Percentiles rank a stretch among this genome's conserved stretches.
These are phyloP conservation scores for Melanotaenia trifasciata DNA, from an alignment of 2,797 vertebrate species.

Conservation along the genomic window DNA sequence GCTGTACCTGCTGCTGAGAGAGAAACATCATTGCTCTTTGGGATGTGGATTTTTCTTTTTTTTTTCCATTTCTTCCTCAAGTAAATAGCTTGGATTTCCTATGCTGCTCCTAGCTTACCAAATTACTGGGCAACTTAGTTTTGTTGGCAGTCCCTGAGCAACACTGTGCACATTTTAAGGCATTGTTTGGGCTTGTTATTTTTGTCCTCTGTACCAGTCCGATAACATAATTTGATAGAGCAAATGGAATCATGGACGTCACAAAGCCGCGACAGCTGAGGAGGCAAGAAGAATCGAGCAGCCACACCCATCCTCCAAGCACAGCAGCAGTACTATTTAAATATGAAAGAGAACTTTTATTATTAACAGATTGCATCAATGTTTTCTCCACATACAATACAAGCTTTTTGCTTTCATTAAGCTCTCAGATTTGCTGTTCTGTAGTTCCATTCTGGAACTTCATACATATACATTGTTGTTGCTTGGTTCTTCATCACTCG, in stretches of 20 bases:
- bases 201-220: conserved; percentile 49
- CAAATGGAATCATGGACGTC: conserved; percentile 67
- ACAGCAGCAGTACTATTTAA: conserved; percentile 70
- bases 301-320: conserved; percentile 75
- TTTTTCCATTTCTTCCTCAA: conserved; percentile 42
- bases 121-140: conserved; percentile 51
- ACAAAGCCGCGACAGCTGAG: conserved; percentile 77
- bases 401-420: conserved; percentile 51
- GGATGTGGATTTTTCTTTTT: conserved; percentile 47
- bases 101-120: conserved; percentile 52
- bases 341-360: conserved; percentile 75
- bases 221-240: conserved; percentile 63
- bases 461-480: conserved; percentile 63
- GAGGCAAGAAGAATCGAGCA: conserved; percentile 67
- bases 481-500: conserved; percentile 24
- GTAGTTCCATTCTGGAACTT: conserved; percentile 54
- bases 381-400: conserved; percentile 52
- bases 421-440: conserved; percentile 39
- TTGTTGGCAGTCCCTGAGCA: conserved; percentile 40
- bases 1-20: conserved; percentile 83
- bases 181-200: conserved; percentile 52
- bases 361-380: conserved; percentile 75
- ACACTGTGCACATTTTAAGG: conserved; percentile 34
- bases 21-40: conserved; percentile 75
- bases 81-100: conserved; percentile 76